phyloP scores from a whole-genome alignment of 2,888 invertebrate species.

The Lithophane socia region DNA sequence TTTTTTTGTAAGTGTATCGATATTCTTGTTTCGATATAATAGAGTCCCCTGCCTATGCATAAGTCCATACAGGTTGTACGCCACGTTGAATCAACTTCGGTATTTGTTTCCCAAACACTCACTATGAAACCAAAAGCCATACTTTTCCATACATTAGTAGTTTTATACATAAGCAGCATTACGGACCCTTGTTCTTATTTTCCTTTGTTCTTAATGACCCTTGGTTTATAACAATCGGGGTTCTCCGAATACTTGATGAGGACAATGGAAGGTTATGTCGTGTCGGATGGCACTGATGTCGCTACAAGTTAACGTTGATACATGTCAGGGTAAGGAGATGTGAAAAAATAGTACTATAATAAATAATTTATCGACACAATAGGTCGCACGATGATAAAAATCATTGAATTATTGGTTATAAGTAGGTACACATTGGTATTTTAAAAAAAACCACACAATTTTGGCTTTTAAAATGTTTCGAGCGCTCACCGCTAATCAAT shows the following conservation, averaged over 20 bases:
- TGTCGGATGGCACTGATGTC: constrained; percentile 18
- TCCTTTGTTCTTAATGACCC: constrained; percentile 25
- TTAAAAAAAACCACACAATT: not conserved
- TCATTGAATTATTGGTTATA: not conserved
- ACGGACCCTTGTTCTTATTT: constrained; percentile 20
- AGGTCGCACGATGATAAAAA: not conserved
- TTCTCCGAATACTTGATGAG: constrained; percentile 14
- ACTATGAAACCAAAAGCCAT: constrained; percentile 25
- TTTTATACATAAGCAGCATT: constrained; percentile 8
- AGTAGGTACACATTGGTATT: not conserved
- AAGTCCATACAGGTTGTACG: not conserved
- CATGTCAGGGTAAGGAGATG: not conserved
- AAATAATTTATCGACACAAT: not conserved
- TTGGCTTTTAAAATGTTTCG: not conserved
- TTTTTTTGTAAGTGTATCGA: not conserved
- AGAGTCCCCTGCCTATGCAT: not conserved
- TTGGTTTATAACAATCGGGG: constrained; percentile 3
- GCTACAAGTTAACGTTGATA: not conserved
- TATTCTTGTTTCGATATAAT: not conserved
- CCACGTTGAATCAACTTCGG: constrained; percentile 9
- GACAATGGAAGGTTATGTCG: constrained; percentile 16
- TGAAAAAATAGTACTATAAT: not conserved
- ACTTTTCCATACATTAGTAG: constrained; percentile 20
- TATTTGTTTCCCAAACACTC: constrained; percentile 31
- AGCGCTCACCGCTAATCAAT: not conserved